Conservation (phyloP, 1,140 invertebrate genomes). For the Ganaspis sp. region DNA sequence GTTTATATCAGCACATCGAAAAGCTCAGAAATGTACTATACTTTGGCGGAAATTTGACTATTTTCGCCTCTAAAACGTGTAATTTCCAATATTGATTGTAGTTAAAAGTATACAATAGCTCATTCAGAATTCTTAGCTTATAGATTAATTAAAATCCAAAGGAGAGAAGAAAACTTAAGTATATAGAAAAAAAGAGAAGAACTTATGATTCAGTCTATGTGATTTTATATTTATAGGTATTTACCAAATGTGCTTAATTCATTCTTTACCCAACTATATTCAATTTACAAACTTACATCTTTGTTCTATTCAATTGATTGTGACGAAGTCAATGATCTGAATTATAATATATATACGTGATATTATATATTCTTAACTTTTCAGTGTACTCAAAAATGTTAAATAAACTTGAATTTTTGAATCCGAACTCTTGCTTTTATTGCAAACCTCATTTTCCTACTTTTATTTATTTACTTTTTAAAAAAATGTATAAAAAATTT, state of each 20-base stretch:
- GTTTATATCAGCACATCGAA: conserved; percentile 17
- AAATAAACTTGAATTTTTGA: conserved; percentile 48
- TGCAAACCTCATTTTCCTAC: no score
- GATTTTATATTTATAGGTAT: conserved; percentile 6
- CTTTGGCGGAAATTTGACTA: neutral
- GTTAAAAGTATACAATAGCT: conserved; percentile 9
- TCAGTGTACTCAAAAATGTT: conserved; percentile 43
- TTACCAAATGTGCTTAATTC: conserved; percentile 3
- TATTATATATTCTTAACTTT: conserved; percentile 42
- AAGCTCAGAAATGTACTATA: conserved; percentile 5
- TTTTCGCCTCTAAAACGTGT: neutral
- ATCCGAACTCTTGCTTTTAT: neutral
- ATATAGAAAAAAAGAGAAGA: neutral
- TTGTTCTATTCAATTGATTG: conserved; percentile 6
- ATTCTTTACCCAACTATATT: neutral
- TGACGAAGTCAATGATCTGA: conserved; percentile 5
- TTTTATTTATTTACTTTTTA: no score
- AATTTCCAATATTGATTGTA: conserved; percentile 14
- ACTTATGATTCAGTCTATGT: conserved; percentile 9
- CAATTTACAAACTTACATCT: conserved; percentile 20
- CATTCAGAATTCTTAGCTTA: neutral
- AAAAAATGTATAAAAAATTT: no score
- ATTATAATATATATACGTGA: conserved; percentile 27
- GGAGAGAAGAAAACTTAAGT: neutral
- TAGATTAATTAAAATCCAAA: neutral